phyloP scores from a whole-genome alignment of 2,888 invertebrate genomes.

The Lobophora halterata region DNA sequence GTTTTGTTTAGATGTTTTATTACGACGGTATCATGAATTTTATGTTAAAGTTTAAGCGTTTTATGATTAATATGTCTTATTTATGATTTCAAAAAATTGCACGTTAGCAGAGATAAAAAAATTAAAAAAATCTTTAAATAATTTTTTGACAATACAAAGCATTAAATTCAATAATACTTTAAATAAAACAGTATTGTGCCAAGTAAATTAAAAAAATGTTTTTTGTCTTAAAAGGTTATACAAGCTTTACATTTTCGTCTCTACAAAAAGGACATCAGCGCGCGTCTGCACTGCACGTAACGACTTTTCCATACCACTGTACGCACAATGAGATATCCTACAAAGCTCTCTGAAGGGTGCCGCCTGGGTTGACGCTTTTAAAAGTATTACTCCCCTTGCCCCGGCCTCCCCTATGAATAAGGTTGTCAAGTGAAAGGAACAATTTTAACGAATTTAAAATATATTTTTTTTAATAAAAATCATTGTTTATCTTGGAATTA shows the following conservation, averaged over 20 bases:
- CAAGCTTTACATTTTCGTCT: constrained; percentile 29
- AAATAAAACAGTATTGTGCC: no score
- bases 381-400: constrained; percentile 69
- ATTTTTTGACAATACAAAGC: no score
- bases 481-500: no score
- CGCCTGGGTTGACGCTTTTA: constrained; percentile 68
- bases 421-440: constrained; percentile 4
- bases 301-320: constrained; percentile 51
- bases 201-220: no score
- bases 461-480: no score
- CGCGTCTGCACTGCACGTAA: constrained; percentile 25
- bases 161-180: no score
- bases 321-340: constrained; percentile 60
- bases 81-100: no score
- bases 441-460: not conserved
- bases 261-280: constrained; percentile 37
- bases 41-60: no score
- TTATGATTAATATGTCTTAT: no score
- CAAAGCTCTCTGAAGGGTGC: constrained; percentile 59
- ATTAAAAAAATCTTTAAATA: no score
- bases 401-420: constrained; percentile 25
- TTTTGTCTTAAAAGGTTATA: constrained; percentile 12
- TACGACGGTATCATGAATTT: no score
- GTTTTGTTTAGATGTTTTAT: no score
- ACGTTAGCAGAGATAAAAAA: constrained; percentile 8